Percentiles rank a stretch among this genome's conserved stretches.
phyloP scores from a whole-genome alignment of 2,888 invertebrate species.

The Pomacea canaliculata region DNA sequence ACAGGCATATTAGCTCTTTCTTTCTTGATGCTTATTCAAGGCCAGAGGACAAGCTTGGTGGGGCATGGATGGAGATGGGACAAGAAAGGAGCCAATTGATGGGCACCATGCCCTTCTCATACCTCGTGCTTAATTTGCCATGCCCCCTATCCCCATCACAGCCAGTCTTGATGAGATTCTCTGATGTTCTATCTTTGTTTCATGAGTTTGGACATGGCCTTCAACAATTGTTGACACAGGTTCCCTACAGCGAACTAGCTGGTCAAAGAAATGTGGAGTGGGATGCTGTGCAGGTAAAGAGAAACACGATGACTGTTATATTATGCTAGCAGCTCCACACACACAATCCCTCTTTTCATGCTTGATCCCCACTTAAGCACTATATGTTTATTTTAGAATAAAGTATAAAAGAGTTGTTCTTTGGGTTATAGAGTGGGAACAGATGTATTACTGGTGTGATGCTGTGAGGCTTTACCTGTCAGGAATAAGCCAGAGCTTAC shows the following conservation, averaged over 20 bases:
- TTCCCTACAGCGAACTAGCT: constrained; percentile 85
- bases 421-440: too few species aligned
- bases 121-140: constrained; percentile 87
- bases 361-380: too few species aligned
- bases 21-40: constrained; percentile 85
- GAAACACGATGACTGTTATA: background rate
- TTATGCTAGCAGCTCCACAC: too few species aligned
- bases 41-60: constrained; percentile 76
- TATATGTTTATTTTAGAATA: too few species aligned
- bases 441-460: too few species aligned
- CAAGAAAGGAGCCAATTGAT: constrained; percentile 76
- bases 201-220: constrained; percentile 88
- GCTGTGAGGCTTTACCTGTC: too few species aligned
- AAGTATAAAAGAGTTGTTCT: too few species aligned
- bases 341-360: too few species aligned
- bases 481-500: too few species aligned
- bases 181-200: constrained; percentile 83
- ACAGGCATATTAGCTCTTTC: constrained; percentile 79
- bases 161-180: constrained; percentile 81
- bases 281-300: constrained; percentile 82
- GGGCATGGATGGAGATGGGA: constrained; percentile 85
- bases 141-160: constrained; percentile 74
- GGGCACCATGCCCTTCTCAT: constrained; percentile 80
- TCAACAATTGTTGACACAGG: constrained; percentile 86
- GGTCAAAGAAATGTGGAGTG: constrained; percentile 91